Evolutionary conservation across 2,797 vertebrate species (phyloP).

Genomic region (Pristis pectinata): DNA sequence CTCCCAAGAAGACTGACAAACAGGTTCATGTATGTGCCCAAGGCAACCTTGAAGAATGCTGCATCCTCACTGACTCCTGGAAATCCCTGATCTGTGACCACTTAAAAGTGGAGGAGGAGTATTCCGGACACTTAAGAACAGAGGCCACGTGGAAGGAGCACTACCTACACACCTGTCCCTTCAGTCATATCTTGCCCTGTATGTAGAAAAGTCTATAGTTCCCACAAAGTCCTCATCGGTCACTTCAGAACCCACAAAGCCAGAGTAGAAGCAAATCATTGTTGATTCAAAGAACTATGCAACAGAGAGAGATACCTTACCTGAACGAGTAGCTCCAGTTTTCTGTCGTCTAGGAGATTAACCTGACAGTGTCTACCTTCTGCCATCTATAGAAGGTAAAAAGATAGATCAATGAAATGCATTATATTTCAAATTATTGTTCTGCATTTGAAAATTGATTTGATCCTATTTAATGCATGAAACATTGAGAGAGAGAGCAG

Average conservation of each 20-base stretch:
- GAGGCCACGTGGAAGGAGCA: not conserved
- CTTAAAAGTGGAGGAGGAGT: not conserved
- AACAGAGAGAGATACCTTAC: constrained; percentile 51
- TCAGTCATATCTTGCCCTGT: not conserved
- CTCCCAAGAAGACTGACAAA: too few species aligned
- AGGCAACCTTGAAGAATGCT: not conserved
- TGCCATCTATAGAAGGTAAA: constrained; percentile 72
- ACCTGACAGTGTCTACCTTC: constrained; percentile 90
- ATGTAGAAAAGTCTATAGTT: not conserved
- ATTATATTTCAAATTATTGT: constrained; percentile 41
- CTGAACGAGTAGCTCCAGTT: constrained; percentile 95
- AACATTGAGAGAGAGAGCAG: not conserved
- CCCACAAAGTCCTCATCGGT: too few species aligned
- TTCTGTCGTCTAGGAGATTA: constrained; percentile 84
- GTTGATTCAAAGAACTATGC: not conserved
- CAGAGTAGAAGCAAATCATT: not conserved
- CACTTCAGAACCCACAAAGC: too few species aligned
- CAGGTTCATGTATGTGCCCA: not conserved
- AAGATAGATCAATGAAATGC: constrained; percentile 41
- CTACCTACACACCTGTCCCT: not conserved
- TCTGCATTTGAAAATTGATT: constrained; percentile 42
- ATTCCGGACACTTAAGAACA: not conserved
- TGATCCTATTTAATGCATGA: not conserved
- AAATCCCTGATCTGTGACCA: not conserved
- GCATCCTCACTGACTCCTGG: not conserved